Evolutionary conservation across 2,797 vertebrate species (phyloP), one percentile per base, ranked within the genome.

Genomic region (Anomalospiza imberbis): DNA sequence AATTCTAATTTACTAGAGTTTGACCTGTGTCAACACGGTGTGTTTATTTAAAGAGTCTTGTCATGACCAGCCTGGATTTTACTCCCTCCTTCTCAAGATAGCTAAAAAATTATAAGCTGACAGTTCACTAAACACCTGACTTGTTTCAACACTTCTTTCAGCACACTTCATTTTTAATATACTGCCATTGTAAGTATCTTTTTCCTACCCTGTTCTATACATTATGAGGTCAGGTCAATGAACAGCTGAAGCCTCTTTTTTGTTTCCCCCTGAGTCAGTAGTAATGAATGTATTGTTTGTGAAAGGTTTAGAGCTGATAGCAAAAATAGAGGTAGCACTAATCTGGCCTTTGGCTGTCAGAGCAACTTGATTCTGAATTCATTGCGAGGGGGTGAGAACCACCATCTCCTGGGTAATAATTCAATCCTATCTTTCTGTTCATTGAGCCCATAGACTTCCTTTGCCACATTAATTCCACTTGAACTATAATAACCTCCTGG

Each of bases 291-390:
- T 78, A 93, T 89, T 94, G 85, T 95, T 96, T 88, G 79, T 94
- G 76, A 93, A 95, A 91, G 61, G 74, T 95, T 96, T 88, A 77
- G 58, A 80, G 54, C 68, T 89, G 87, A 79, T 80, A 95, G 80
- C 51, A 94, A 85, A 94, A 93, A 91, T 45, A 82, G 75, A 96
- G 45, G 67, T 91, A 92, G 40, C 47, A 89, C 75, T 96, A 92
- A 96, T 88, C 77, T 95, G 81, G 57, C 45, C 78, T 95, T 95
- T 95, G 89, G 58, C 85, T 96, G 76, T 95, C 91, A 96, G 80
- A 94, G 53, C 58, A 96, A 82, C 74, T 92, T 89, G 88, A 91
- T 95, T 88, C 73, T 68, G 67, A 96, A 91, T 95, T 96, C 88
- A 96, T 72, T 93, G 67, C 8, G 0, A 76, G 66, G 51, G 63